phyloP scores from a whole-genome alignment of 2,888 invertebrate genomes.

The Leucozona laternaria region DNA sequence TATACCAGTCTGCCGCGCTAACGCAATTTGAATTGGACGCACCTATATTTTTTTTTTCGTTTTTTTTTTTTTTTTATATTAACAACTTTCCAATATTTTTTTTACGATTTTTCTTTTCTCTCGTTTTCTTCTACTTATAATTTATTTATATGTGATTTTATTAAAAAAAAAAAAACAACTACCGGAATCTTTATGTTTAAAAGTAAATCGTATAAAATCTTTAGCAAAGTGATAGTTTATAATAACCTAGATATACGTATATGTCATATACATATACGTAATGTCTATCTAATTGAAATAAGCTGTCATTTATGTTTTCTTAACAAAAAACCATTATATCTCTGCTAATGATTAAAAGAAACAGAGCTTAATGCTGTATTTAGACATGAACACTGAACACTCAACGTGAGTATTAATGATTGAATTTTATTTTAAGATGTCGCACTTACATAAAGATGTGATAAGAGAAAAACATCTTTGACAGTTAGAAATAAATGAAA shows the following conservation, averaged over 20 bases:
- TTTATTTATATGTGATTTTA: slow-evolving; percentile 39
- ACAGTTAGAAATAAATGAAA: too few species aligned
- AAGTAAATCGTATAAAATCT: neutral
- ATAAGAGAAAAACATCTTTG: too few species aligned
- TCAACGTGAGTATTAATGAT: neutral
- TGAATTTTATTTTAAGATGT: neutral
- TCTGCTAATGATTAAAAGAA: neutral
- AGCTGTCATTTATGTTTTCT: neutral
- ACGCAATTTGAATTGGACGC: slow-evolving; percentile 71
- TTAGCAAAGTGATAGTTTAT: slow-evolving; percentile 7
- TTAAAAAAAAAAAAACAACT: slow-evolving; percentile 11
- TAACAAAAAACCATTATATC: neutral
- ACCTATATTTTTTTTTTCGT: slow-evolving; percentile 55
- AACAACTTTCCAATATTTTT: slow-evolving; percentile 70
- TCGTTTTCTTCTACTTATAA: slow-evolving; percentile 27
- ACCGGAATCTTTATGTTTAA: slow-evolving; percentile 1
- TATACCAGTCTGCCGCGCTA: slow-evolving; percentile 41
- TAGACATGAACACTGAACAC: neutral
- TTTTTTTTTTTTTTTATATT: slow-evolving; percentile 22
- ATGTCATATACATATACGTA: too few species aligned
- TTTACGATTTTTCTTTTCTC: slow-evolving; percentile 28
- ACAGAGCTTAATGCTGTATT: neutral
- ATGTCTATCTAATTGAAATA: neutral
- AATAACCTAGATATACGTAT: neutral
- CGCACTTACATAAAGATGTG: neutral